A percentile compares a stretch with the other conserved stretches of the same genome.
These are phyloP conservation scores for Pollenia amentaria DNA, from an alignment of 2,888 invertebrate genomes.

Conservation along the genomic window DNA sequence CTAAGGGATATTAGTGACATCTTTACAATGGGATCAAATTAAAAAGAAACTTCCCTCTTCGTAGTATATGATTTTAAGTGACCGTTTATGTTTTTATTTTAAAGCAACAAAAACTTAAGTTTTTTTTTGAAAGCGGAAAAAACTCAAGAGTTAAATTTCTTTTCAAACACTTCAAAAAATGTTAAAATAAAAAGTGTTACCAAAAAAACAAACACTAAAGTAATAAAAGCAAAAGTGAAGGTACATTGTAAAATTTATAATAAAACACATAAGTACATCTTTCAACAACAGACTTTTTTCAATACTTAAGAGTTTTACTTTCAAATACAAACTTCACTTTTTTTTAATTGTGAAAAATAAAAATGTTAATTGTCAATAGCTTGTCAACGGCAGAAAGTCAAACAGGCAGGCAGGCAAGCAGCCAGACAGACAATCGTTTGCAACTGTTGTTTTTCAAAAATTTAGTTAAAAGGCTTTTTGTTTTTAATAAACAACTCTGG, in stretches of 20 bases:
- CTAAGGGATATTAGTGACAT: no score
- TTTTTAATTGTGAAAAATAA: constrained; percentile 44
- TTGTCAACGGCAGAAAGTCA: constrained; percentile 59
- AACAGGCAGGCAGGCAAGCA: not conserved
- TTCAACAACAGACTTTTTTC: constrained; percentile 43
- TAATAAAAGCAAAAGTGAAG: constrained; percentile 57
- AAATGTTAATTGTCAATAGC: constrained; percentile 70
- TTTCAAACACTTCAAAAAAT: constrained; percentile 38
- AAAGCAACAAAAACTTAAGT: constrained; percentile 4
- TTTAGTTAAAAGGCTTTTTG: constrained; percentile 45
- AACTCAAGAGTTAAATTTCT: constrained; percentile 20
- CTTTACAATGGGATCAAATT: no score
- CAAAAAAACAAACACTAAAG: not conserved
- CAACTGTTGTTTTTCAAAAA: constrained; percentile 49
- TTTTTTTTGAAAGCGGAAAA: not conserved
- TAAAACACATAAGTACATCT: constrained; percentile 6
- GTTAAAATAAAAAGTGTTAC: not conserved
- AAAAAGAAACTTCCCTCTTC: no score
- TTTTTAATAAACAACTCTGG: not conserved
- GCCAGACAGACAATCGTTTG: constrained; percentile 20
- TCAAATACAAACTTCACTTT: constrained; percentile 39
- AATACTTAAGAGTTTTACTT: constrained; percentile 31
- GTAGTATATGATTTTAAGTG: not conserved
- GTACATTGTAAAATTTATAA: constrained; percentile 26
- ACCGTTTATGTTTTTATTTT: not conserved